Conservation (phyloP, 1,140 invertebrate species). For the Hycleus cichorii region DNA sequence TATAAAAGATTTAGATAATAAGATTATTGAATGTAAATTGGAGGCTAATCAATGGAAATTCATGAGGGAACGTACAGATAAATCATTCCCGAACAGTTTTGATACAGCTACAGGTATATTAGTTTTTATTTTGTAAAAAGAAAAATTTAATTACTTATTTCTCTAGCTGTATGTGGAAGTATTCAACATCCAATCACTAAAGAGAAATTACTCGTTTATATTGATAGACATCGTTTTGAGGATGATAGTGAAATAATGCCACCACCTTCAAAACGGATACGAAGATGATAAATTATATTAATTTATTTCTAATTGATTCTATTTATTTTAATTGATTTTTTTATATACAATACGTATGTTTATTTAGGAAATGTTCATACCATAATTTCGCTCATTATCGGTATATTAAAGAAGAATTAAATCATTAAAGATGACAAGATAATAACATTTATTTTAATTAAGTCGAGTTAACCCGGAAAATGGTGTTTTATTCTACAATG, state of each 20-base stretch:
- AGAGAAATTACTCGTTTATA: conserved; percentile 67
- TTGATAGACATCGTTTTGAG: conserved; percentile 54
- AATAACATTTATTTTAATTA: no score
- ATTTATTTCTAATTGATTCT: no score
- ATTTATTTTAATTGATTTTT: no score
- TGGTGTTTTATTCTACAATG: no score
- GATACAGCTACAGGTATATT: conserved; percentile 68
- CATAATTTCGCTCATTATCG: no score
- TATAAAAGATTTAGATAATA: conserved; percentile 74
- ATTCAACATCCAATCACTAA: conserved; percentile 76
- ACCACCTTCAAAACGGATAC: conserved; percentile 45
- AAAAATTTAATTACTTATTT: background rate
- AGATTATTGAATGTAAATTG: conserved; percentile 93
- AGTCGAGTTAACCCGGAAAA: no score
- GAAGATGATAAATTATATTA: conserved; percentile 24
- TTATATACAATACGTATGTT: no score
- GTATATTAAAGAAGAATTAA: no score
- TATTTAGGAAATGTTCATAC: no score
- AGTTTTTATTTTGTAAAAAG: background rate
- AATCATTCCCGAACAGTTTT: conserved; percentile 89
- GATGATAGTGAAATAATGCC: conserved; percentile 60
- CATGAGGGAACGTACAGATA: conserved; percentile 94
- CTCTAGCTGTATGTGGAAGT: conserved; percentile 60
- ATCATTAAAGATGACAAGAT: no score
- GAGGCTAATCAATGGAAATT: conserved; percentile 79